phyloP scores from a whole-genome alignment of 2,888 invertebrate species.

The Nemoura dubitans region DNA sequence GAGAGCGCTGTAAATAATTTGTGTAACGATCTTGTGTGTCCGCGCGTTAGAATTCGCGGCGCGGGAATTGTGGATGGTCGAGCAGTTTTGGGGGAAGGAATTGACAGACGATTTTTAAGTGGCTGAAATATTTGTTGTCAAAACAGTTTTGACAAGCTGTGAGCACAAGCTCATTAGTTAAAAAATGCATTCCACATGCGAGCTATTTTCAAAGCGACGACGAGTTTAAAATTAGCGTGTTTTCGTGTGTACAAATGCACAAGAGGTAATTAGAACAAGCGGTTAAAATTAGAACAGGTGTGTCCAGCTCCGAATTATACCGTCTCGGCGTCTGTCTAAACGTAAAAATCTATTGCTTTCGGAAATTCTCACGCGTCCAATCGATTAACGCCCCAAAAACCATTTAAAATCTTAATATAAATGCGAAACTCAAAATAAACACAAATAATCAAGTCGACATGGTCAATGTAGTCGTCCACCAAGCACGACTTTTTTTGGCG shows the following conservation, averaged over 20 bases:
- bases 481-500: neutral
- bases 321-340: too few species aligned
- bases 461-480: neutral
- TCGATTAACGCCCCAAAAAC: neutral
- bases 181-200: neutral
- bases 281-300: neutral
- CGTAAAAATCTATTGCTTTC: neutral
- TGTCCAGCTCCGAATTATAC: neutral
- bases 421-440: neutral
- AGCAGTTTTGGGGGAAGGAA: neutral
- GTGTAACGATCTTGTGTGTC: neutral
- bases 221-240: neutral
- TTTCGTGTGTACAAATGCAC: neutral
- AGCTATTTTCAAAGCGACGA: neutral
- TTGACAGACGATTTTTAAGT: neutral
- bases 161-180: neutral
- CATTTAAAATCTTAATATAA: neutral
- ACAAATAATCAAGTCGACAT: neutral
- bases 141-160: constrained; percentile 1
- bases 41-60: neutral
- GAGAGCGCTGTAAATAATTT: neutral
- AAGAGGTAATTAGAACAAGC: neutral
- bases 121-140: neutral
- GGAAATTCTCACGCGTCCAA: neutral
- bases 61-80: neutral